Conservation (phyloP, 2,888 invertebrate species). For the Girardia tigrina region DNA sequence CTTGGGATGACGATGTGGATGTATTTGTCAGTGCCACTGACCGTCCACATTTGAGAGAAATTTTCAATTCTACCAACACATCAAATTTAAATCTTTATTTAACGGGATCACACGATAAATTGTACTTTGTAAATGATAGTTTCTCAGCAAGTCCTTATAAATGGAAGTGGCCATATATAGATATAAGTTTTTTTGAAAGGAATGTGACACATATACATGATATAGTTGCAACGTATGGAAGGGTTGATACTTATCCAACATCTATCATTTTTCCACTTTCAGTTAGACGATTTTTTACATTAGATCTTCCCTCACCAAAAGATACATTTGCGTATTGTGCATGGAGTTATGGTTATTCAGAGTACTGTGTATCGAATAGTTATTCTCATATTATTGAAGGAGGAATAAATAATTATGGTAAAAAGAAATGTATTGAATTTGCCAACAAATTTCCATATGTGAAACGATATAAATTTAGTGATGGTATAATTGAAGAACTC, state of each 20-base stretch:
- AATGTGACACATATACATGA: conserved; percentile 39
- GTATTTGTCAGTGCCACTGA: conserved; percentile 36
- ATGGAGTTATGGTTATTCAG: conserved; percentile 35
- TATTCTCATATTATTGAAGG: conserved; percentile 38
- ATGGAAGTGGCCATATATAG: conserved; percentile 39
- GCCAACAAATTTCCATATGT: conserved; percentile 30
- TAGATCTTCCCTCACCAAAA: conserved; percentile 37
- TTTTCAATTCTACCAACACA: neutral
- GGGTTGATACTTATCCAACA: conserved; percentile 36
- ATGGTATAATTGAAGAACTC: conserved; percentile 25
- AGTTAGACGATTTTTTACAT: conserved; percentile 37
- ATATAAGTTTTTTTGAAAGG: conserved; percentile 38
- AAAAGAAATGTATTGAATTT: neutral
- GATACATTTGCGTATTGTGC: conserved; percentile 37
- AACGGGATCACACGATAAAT: conserved; percentile 36
- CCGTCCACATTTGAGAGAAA: neutral
- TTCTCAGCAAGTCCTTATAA: conserved; percentile 34
- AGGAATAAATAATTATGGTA: neutral
- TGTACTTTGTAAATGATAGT: conserved; percentile 35
- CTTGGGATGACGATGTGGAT: conserved; percentile 39
- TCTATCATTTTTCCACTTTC: conserved; percentile 38
- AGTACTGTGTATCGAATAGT: conserved; percentile 35
- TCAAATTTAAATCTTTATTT: conserved; percentile 33
- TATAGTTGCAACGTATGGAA: conserved; percentile 37
- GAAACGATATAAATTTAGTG: neutral